phyloP scores from a whole-genome alignment of 2,113 vertebrate species.

The Alaudala cheleensis region DNA sequence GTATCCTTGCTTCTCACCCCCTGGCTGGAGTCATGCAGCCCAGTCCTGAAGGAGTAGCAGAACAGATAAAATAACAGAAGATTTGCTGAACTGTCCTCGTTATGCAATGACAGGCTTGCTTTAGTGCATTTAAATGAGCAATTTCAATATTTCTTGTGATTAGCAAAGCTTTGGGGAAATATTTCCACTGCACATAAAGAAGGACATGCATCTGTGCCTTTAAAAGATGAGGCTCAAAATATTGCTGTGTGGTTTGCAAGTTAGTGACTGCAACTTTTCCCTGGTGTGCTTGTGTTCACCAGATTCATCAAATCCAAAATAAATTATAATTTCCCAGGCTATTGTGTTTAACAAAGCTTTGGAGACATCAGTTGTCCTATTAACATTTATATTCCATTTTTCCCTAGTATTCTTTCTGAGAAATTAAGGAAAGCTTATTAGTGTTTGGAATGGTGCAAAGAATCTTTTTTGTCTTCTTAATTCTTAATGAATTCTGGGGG shows the following conservation, averaged over 20 bases:
- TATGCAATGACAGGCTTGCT: not conserved
- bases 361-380: slow-evolving; percentile 65
- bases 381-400: slow-evolving; percentile 71
- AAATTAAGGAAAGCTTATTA: slow-evolving; percentile 69
- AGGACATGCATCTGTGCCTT: slow-evolving; percentile 20
- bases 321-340: slow-evolving; percentile 62
- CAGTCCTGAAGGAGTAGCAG: not conserved
- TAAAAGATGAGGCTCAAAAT: slow-evolving; percentile 49
- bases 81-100: not conserved
- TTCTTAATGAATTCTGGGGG: slow-evolving; percentile 62
- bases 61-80: not conserved
- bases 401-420: slow-evolving; percentile 63
- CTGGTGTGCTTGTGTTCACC: slow-evolving; percentile 19
- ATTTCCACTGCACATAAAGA: not conserved
- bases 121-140: not conserved
- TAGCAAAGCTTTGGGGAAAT: slow-evolving; percentile 47
- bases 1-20: not conserved
- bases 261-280: slow-evolving; percentile 30
- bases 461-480: slow-evolving; percentile 51
- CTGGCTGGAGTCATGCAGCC: not conserved
- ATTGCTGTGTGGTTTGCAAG: slow-evolving; percentile 42
- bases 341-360: slow-evolving; percentile 68
- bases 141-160: slow-evolving; percentile 15
- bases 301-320: slow-evolving; percentile 48
- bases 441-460: slow-evolving; percentile 56